Base-by-base conservation (phyloP, 2,888 invertebrate genomes). In the Phortica okadai region DNA sequence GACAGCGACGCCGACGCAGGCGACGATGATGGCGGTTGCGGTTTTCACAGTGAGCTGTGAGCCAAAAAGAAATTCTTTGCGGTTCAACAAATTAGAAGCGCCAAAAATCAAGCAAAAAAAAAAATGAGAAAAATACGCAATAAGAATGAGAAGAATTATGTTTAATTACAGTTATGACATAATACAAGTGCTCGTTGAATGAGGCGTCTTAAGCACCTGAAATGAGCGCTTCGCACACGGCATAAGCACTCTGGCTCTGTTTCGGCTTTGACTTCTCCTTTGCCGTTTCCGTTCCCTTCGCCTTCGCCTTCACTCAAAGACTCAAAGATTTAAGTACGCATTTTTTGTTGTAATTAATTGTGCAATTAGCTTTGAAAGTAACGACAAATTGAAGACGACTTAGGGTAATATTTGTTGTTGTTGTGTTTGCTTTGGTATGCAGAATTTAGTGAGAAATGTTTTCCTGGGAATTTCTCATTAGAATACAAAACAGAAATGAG, bases 81-180 rank as follows among this genome's bases (percentile, higher is more conserved):
- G 70, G 70, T 72, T 72, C 5, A 25, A 72, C 41, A 72, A 56
- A 72, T 56, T 72, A 56, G 54, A 72, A 41, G 14, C 11, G 21
- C 42, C 41, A 72, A 72, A 14, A 33, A n/a, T 16, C 41, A 72
- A 72, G 7, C n/a, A n/a, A n/a, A n/a, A 33, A 56, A 21, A 69
- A 10, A 33, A 6, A 45, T 11, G 4, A 2, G n/a, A 0, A 21
- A 69, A 14, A 33, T 64, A 25, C 25, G 33, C 14, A 14, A 25
- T 14, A 14, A 64, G 10, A 64, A 11, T 33, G 14, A 64, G 14
- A 25, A 5, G 10, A 8, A 14, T 25, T 64, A 33, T 21, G 5
- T 41, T 64, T 64, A 64, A 64, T 33, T 64, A 64, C 64, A 64
- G 64, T 64, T 64, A 8, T 50, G 50, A 14, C 50, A 50, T 14